These are phyloP conservation scores for Psophia crepitans DNA, from an alignment of 2,113 vertebrate species.

Conservation along the genomic window DNA sequence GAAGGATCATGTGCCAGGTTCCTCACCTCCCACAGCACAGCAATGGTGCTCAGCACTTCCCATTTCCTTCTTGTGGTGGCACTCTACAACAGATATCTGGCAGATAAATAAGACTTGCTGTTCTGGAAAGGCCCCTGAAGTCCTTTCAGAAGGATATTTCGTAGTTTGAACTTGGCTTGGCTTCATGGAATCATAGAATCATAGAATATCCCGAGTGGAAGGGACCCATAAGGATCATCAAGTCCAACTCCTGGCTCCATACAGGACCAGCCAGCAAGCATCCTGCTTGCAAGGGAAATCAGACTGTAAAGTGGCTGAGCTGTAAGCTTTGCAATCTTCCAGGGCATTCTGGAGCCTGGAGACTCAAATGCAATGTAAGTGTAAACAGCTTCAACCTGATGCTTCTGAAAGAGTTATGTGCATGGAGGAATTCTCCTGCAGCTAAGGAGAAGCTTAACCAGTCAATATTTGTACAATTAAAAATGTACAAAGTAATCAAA, in stretches of 20 bases:
- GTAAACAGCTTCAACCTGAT: neutral
- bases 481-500: neutral
- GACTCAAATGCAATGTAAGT: neutral
- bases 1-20: neutral
- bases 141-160: neutral
- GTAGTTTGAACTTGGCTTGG: neutral
- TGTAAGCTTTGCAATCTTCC: neutral
- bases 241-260: too few relatives aligned
- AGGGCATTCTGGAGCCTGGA: neutral
- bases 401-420: neutral
- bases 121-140: neutral
- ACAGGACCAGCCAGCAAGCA: too few relatives aligned
- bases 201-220: too few relatives aligned
- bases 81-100: neutral
- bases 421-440: neutral
- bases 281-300: neutral
- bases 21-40: neutral
- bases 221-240: too few relatives aligned
- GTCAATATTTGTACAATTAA: neutral
- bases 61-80: neutral
- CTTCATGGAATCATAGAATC: too few relatives aligned
- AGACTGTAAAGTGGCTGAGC: neutral
- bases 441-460: neutral
- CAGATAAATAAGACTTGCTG: neutral
- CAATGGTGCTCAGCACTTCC: neutral